These are phyloP conservation scores for Sthenelais limicola DNA, from an alignment of 2,888 invertebrate genomes.

Conservation along the genomic window DNA sequence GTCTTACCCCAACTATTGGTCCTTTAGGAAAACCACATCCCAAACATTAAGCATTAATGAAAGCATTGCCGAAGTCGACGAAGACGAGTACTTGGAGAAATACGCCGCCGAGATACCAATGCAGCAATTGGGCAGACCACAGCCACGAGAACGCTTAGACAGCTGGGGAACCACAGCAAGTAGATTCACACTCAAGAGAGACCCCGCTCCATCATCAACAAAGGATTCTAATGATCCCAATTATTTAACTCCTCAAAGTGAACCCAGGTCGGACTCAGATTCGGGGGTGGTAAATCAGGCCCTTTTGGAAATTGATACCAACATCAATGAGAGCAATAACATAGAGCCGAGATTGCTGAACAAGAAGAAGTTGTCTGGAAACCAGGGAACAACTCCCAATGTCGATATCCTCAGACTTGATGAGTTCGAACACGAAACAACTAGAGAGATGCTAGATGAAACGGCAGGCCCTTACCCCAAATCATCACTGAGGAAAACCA, in stretches of 20 bases:
- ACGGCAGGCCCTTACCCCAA: not conserved
- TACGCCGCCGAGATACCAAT: not conserved
- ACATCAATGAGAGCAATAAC: slow-evolving; percentile 14
- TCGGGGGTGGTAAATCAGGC: slow-evolving; percentile 2
- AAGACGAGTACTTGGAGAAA: slow-evolving; percentile 14
- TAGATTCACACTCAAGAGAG: not conserved
- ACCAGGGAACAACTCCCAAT: slow-evolving; percentile 3
- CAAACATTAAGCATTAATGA: slow-evolving; percentile 19
- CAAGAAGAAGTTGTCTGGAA: slow-evolving; percentile 14
- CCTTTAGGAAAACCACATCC: slow-evolving; percentile 1
- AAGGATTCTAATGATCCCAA: not conserved
- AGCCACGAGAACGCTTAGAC: no score
- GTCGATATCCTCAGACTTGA: slow-evolving; percentile 24
- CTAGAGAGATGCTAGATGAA: not conserved
- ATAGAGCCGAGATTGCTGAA: slow-evolving; percentile 20
- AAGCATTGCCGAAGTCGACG: slow-evolving; percentile 18
- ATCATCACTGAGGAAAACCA: slow-evolving; percentile 1
- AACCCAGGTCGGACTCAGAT: not conserved
- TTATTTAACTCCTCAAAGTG: not conserved
- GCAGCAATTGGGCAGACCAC: not conserved
- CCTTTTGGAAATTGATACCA: slow-evolving; percentile 13
- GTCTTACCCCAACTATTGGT: no score
- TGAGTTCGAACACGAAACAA: not conserved
- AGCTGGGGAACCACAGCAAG: not conserved
- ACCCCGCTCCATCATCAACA: no score